phyloP scores from a whole-genome alignment of 2,797 vertebrate genomes.

The Oryzias dopingdopingensis region DNA sequence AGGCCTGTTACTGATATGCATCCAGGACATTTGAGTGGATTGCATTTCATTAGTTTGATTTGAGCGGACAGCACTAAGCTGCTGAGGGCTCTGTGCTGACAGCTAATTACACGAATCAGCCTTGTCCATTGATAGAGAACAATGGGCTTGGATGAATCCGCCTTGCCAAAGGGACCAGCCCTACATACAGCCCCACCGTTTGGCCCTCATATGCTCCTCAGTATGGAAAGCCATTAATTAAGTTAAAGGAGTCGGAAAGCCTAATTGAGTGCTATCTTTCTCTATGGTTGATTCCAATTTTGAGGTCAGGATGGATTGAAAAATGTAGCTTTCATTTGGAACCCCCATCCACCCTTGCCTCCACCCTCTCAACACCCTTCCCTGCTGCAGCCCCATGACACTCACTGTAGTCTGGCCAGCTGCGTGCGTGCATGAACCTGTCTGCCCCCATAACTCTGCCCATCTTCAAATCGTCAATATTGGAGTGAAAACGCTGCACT shows the following conservation, averaged over 20 bases:
- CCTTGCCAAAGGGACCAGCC: constrained; percentile 71
- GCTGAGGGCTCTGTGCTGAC: constrained; percentile 92
- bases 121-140: constrained; percentile 90
- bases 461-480: constrained; percentile 74
- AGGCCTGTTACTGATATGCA: constrained; percentile 92
- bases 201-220: constrained; percentile 49
- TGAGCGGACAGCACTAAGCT: constrained; percentile 94
- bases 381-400: constrained; percentile 18
- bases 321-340: constrained; percentile 28
- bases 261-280: constrained; percentile 69
- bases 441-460: constrained; percentile 63
- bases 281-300: constrained; percentile 50
- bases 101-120: constrained; percentile 99
- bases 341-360: not conserved
- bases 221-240: constrained; percentile 66
- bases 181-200: constrained; percentile 60
- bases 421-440: constrained; percentile 37
- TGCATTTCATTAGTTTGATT: constrained; percentile 98
- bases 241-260: constrained; percentile 62
- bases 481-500: constrained; percentile 55
- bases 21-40: constrained; percentile 92
- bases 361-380: constrained; percentile 1
- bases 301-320: constrained; percentile 33
- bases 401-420: constrained; percentile 8
- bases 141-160: constrained; percentile 83